These are phyloP conservation scores for Spodoptera picta DNA, from an alignment of 2,888 invertebrate species.

Conservation along the genomic window DNA sequence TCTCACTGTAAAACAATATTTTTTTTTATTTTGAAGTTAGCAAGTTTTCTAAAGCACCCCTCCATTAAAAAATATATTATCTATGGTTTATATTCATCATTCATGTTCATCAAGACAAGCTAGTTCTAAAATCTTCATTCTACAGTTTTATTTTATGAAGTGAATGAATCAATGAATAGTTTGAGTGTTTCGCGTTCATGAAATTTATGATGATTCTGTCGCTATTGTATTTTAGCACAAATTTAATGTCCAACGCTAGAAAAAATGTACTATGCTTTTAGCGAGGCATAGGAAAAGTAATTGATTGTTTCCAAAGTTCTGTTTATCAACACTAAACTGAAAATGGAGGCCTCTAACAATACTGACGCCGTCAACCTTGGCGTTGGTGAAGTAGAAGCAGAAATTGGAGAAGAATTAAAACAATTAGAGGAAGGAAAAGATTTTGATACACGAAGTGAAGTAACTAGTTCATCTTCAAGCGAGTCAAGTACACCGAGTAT, in stretches of 20 bases:
- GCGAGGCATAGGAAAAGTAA: constrained; percentile 20
- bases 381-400: constrained; percentile 91
- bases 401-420: constrained; percentile 94
- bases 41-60: too few relatives aligned
- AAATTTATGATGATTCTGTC: constrained; percentile 39
- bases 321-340: constrained; percentile 51
- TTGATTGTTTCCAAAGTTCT: constrained; percentile 16
- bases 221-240: constrained; percentile 16
- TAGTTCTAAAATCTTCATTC: background rate
- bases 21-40: too few relatives aligned
- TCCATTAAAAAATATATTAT: background rate
- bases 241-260: constrained; percentile 14
- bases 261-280: constrained; percentile 26
- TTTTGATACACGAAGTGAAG: constrained; percentile 96
- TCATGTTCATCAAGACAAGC: background rate
- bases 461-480: constrained; percentile 94
- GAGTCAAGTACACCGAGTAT: constrained; percentile 93
- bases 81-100: background rate
- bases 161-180: constrained; percentile 28
- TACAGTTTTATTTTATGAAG: constrained; percentile 7
- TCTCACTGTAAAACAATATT: too few relatives aligned
- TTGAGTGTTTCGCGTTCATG: constrained; percentile 34
- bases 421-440: constrained; percentile 92
- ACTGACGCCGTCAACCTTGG: constrained; percentile 90
- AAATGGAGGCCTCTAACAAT: constrained; percentile 87